Conservation (phyloP, 2,888 invertebrate species). For the Dugesia japonica region DNA sequence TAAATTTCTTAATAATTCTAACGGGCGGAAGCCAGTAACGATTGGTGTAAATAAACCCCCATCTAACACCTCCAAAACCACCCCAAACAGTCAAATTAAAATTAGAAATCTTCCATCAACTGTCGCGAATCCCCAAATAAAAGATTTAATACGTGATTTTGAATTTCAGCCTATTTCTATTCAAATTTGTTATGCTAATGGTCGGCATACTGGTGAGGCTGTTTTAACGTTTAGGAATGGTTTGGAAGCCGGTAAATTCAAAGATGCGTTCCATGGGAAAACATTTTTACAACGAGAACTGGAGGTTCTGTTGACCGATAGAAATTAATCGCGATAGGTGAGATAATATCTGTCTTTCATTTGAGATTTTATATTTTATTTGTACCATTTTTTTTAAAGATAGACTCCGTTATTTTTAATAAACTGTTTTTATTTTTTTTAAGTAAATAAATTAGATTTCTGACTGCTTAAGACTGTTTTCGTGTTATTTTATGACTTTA, state of each 20-base stretch:
- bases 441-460: slow-evolving; percentile 16
- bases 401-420: slow-evolving; percentile 15
- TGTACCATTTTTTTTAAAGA: background rate
- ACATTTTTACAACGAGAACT: slow-evolving; percentile 13
- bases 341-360: slow-evolving; percentile 20
- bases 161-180: background rate
- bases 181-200: slow-evolving; percentile 3
- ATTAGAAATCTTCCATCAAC: background rate
- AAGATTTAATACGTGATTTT: slow-evolving; percentile 10
- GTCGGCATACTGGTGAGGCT: background rate
- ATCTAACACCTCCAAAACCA: background rate
- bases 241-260: background rate
- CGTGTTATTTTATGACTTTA: background rate
- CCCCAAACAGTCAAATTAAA: background rate
- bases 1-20: background rate
- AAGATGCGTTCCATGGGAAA: background rate
- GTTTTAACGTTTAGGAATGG: background rate
- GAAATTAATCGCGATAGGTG: slow-evolving; percentile 14
- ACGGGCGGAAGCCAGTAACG: background rate
- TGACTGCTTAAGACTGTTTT: slow-evolving; percentile 1
- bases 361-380: background rate
- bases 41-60: background rate
- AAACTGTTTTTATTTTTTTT: slow-evolving; percentile 2
- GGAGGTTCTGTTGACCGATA: slow-evolving; percentile 3
- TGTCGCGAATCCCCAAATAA: background rate